Conservation (phyloP, 2,113 vertebrate species). For the Vanacampus margaritifer region DNA sequence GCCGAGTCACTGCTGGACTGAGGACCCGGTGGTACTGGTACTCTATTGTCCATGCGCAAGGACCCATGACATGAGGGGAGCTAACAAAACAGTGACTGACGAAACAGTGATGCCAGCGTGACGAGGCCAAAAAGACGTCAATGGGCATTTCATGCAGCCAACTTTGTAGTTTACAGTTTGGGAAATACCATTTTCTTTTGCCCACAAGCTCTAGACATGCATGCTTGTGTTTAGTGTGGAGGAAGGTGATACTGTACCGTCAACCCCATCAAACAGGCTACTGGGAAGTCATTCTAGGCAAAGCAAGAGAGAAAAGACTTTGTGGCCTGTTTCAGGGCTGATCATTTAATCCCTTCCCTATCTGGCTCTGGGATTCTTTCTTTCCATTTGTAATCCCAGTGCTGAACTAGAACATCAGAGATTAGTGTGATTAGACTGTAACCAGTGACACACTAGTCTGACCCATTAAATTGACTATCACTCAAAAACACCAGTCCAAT, state of each 20-base stretch:
- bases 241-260: background rate
- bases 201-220: background rate
- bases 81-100: constrained; percentile 35
- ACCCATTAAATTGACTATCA: constrained; percentile 24
- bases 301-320: constrained; percentile 13
- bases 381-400: constrained; percentile 45
- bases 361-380: constrained; percentile 37
- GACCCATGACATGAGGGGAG: constrained; percentile 35
- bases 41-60: constrained; percentile 40
- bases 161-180: background rate
- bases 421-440: constrained; percentile 54
- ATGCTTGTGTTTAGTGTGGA: background rate
- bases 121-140: constrained; percentile 26
- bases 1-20: constrained; percentile 31
- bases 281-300: background rate
- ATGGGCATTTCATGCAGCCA: background rate
- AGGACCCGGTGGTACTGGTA: constrained; percentile 18
- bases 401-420: constrained; percentile 60
- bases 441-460: constrained; percentile 20
- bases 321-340: constrained; percentile 24
- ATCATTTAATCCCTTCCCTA: constrained; percentile 43
- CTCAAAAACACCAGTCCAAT: constrained; percentile 13
- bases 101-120: constrained; percentile 26
- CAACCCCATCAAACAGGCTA: constrained; percentile 9
- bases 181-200: background rate